phyloP scores from a whole-genome alignment of 2,888 invertebrate genomes.

The Limenitis camilla region DNA sequence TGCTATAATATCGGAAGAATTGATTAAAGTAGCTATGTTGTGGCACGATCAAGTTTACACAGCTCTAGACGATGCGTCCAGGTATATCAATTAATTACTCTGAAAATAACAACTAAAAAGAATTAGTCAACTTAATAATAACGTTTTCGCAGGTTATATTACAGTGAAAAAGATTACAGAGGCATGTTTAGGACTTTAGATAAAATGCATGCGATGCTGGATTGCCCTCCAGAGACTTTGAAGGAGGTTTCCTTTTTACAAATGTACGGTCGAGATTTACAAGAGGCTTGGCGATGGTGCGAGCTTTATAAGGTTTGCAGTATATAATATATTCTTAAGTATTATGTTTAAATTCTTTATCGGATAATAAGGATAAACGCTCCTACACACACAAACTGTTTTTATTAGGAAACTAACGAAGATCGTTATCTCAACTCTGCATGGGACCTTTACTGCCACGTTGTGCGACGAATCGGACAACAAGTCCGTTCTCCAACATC shows the following conservation, averaged over 20 bases:
- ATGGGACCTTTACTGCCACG: constrained; percentile 99
- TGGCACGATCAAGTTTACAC: constrained; percentile 94
- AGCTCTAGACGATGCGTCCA: constrained; percentile 93
- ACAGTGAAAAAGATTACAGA: constrained; percentile 95
- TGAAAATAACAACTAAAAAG: background rate
- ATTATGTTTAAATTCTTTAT: background rate
- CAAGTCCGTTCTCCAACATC: constrained; percentile 92
- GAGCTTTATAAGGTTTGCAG: constrained; percentile 81
- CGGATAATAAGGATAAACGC: background rate
- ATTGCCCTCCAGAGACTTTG: constrained; percentile 93
- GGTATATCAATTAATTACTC: constrained; percentile 37
- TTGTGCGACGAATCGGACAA: constrained; percentile 94
- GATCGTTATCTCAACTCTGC: constrained; percentile 95
- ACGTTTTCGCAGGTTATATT: constrained; percentile 81
- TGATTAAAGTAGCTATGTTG: constrained; percentile 97
- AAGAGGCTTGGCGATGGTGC: constrained; percentile 96
- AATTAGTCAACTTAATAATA: background rate
- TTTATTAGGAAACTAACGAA: constrained; percentile 80
- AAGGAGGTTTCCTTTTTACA: constrained; percentile 98
- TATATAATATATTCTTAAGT: background rate
- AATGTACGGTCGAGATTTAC: constrained; percentile 95
- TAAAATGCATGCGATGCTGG: constrained; percentile 94
- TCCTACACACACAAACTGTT: too few relatives aligned
- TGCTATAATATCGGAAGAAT: constrained; percentile 94
- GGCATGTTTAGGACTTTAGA: constrained; percentile 98